Evolutionary conservation across 2,113 vertebrate genomes (phyloP).

Genomic region (mouse (Mus musculus)): DNA sequence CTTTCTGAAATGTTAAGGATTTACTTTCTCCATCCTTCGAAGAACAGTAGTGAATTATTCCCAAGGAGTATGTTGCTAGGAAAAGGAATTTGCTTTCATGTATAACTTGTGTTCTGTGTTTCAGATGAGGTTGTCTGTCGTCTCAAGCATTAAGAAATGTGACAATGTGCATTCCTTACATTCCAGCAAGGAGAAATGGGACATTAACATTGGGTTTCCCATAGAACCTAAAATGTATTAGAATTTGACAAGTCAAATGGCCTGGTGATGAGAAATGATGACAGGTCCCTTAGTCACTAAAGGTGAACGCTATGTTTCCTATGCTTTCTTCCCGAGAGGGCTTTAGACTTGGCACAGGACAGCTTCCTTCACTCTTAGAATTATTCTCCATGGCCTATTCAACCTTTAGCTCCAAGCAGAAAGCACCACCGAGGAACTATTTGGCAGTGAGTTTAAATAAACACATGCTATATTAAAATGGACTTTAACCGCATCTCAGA

Average conservation of each 20-base stretch:
- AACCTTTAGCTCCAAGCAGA: slow-evolving; percentile 52
- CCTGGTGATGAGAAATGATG: slow-evolving; percentile 37
- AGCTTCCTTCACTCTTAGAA: slow-evolving; percentile 35
- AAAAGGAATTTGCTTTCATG: background rate
- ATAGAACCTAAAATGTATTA: slow-evolving; percentile 37
- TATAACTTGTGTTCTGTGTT: background rate
- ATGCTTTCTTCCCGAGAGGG: background rate
- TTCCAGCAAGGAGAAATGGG: slow-evolving; percentile 36
- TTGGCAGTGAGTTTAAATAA: slow-evolving; percentile 77
- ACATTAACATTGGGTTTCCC: background rate
- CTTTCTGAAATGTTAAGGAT: background rate
- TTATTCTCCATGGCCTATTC: slow-evolving; percentile 49
- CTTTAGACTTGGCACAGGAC: slow-evolving; percentile 25
- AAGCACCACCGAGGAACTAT: slow-evolving; percentile 55
- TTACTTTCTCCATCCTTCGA: background rate
- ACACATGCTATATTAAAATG: slow-evolving; percentile 68
- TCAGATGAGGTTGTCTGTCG: background rate
- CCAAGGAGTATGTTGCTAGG: background rate
- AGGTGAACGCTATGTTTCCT: background rate
- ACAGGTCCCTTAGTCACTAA: background rate
- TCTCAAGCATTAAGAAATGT: background rate
- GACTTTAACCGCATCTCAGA: slow-evolving; percentile 56
- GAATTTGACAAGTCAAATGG: slow-evolving; percentile 55
- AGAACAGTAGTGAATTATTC: slow-evolving; percentile 32
- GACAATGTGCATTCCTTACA: background rate